Evolutionary conservation across 2,888 invertebrate species (phyloP).

Genomic region (Epistrophe eligans): DNA sequence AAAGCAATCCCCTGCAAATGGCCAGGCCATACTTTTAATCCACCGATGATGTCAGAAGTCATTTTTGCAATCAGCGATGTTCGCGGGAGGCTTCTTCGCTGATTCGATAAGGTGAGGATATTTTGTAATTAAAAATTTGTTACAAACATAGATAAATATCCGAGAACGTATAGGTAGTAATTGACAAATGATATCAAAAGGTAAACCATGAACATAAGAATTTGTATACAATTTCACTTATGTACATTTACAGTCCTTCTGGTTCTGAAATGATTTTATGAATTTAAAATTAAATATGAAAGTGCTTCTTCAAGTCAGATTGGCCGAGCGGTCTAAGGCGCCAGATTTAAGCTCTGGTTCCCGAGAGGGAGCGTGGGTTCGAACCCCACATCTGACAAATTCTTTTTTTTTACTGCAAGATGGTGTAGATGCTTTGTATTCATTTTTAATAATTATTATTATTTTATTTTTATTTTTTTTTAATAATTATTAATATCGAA

Average conservation of each 20-base stretch:
- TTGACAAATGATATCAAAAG: background rate
- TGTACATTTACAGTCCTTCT: background rate
- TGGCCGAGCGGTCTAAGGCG: constrained; percentile 94
- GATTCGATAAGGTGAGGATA: background rate
- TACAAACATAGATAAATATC: background rate
- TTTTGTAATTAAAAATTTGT: constrained; percentile 42
- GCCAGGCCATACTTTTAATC: constrained; percentile 22
- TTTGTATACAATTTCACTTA: background rate
- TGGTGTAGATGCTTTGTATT: no score
- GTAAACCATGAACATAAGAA: background rate
- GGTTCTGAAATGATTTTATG: background rate
- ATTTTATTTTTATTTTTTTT: no score
- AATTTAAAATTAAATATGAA: background rate
- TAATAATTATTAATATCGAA: no score
- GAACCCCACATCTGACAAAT: constrained; percentile 90
- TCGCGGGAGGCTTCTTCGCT: background rate
- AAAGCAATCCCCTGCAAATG: constrained; percentile 34
- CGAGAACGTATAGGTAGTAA: background rate
- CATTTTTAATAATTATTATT: no score
- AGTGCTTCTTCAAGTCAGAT: constrained; percentile 85
- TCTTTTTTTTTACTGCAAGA: no score
- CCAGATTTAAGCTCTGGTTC: constrained; percentile 93
- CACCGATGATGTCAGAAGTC: constrained; percentile 52
- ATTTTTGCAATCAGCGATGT: constrained; percentile 17
- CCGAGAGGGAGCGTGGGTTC: constrained; percentile 93